A percentile compares a stretch with the other conserved stretches of the same genome.
Evolutionary conservation across 1,140 invertebrate species (phyloP).

Genomic region (Lepidurus couesii): DNA sequence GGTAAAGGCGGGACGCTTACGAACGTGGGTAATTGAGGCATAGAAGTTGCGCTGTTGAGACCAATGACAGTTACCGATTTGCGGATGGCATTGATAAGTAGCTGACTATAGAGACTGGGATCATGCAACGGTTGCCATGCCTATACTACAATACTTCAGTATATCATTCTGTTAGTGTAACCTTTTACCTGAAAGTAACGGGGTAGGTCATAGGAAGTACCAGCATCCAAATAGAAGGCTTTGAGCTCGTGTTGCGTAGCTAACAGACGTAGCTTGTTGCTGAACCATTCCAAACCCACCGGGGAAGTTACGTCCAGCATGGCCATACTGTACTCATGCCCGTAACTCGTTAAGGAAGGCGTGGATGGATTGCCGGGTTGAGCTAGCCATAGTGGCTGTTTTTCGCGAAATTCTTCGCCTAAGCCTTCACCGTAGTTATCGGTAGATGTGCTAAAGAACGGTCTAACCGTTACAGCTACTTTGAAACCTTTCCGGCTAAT

Average conservation of each 20-base stretch:
- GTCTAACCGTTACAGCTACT: constrained; percentile 74
- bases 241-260: constrained; percentile 71
- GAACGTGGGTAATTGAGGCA: constrained; percentile 77
- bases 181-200: constrained; percentile 68
- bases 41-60: constrained; percentile 70
- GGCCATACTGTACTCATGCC: constrained; percentile 66
- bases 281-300: constrained; percentile 69
- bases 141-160: constrained; percentile 59
- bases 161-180: constrained; percentile 45
- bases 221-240: constrained; percentile 84
- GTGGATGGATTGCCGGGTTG: constrained; percentile 59
- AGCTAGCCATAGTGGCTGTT: constrained; percentile 58
- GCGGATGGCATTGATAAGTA: constrained; percentile 45
- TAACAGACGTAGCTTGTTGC: constrained; percentile 63
- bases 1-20: constrained; percentile 77
- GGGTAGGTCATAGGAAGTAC: constrained; percentile 79
- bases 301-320: constrained; percentile 80
- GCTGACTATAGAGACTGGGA: constrained; percentile 45
- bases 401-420: constrained; percentile 43
- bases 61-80: constrained; percentile 63
- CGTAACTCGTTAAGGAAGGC: constrained; percentile 68
- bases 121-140: not conserved
- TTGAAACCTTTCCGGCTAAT: constrained; percentile 75
- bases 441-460: constrained; percentile 79
- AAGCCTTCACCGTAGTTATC: constrained; percentile 70